phyloP scores from a whole-genome alignment of 2,888 invertebrate species.

The Perizoma affinitatum region DNA sequence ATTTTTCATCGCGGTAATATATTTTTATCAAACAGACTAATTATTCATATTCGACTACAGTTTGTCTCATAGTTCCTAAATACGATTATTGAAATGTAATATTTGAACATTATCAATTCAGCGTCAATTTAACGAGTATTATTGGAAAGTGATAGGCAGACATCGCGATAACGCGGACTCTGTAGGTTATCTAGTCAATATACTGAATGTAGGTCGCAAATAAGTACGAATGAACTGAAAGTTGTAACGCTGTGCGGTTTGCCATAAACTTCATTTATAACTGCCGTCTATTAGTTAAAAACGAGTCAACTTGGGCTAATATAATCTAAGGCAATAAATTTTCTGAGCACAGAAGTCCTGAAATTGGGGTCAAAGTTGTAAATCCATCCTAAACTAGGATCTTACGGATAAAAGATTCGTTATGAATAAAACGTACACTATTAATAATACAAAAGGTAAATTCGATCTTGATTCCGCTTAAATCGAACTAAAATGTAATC shows the following conservation, averaged over 20 bases:
- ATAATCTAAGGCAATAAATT: constrained; percentile 11
- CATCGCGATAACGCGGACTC: constrained; percentile 33
- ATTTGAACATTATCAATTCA: constrained; percentile 25
- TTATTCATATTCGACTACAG: no score
- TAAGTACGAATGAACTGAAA: constrained; percentile 35
- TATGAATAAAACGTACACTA: no score
- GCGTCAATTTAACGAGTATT: constrained; percentile 29
- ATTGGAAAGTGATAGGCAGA: constrained; percentile 39
- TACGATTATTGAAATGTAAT: constrained; percentile 2
- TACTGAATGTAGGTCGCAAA: constrained; percentile 36
- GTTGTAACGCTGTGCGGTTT: constrained; percentile 17
- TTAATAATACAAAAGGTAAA: no score
- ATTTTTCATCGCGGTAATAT: no score
- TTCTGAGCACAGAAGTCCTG: constrained; percentile 12
- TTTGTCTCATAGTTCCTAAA: no score
- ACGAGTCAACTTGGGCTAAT: constrained; percentile 16
- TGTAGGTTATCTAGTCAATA: constrained; percentile 37
- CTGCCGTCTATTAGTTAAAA: constrained; percentile 17
- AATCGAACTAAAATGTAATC: constrained; percentile 5
- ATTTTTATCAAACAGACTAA: no score
- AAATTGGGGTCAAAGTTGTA: neutral
- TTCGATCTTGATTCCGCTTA: neutral
- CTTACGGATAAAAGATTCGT: neutral
- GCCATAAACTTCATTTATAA: constrained; percentile 18
- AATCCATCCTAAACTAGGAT: neutral